Percentiles rank a stretch among this genome's conserved stretches.
These are phyloP conservation scores for Drosophila burlai DNA, from an alignment of 1,140 invertebrate species.

Conservation along the genomic window DNA sequence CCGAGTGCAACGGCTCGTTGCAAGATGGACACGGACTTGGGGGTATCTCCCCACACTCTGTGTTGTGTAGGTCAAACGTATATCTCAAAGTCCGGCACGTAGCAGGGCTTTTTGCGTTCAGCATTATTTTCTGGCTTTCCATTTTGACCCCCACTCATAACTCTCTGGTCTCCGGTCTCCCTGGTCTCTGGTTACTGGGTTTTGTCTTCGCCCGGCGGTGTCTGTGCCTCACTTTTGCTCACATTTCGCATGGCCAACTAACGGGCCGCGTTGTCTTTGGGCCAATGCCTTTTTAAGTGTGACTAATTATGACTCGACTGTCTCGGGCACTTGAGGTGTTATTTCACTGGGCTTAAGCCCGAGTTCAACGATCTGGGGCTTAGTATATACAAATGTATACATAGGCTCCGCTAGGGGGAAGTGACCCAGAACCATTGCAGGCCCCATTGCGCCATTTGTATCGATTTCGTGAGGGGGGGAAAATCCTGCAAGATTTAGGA, in stretches of 20 bases:
- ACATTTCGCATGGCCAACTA: conserved; percentile 72
- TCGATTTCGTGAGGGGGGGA: conserved; percentile 42
- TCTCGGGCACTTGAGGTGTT: conserved; percentile 66
- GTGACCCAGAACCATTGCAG: conserved; percentile 31
- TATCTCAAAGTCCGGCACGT: conserved; percentile 63
- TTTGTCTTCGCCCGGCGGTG: conserved; percentile 31
- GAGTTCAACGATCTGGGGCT: conserved; percentile 57
- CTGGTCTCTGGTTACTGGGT: conserved; percentile 56
- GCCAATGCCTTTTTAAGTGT: conserved; percentile 81
- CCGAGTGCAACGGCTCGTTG: conserved; percentile 75
- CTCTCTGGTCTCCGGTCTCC: conserved; percentile 25
- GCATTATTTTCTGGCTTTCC: conserved; percentile 46
- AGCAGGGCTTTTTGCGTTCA: conserved; percentile 25
- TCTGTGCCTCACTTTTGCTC: conserved; percentile 58
- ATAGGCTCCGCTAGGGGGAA: conserved; percentile 10
- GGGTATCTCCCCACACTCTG: neutral
- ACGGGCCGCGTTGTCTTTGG: conserved; percentile 67
- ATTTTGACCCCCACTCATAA: conserved; percentile 27
- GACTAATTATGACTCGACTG: conserved; percentile 75
- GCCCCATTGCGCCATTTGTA: conserved; percentile 50
- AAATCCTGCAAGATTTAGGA: conserved; percentile 30
- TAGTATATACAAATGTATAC: neutral
- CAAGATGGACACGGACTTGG: conserved; percentile 50
- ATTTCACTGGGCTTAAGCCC: conserved; percentile 20
- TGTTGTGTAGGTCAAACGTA: conserved; percentile 36